A percentile compares a stretch with the other conserved stretches of the same genome.
These are phyloP conservation scores for Catagonus wagneri DNA, from an alignment of 2,113 vertebrate species.

Conservation along the genomic window DNA sequence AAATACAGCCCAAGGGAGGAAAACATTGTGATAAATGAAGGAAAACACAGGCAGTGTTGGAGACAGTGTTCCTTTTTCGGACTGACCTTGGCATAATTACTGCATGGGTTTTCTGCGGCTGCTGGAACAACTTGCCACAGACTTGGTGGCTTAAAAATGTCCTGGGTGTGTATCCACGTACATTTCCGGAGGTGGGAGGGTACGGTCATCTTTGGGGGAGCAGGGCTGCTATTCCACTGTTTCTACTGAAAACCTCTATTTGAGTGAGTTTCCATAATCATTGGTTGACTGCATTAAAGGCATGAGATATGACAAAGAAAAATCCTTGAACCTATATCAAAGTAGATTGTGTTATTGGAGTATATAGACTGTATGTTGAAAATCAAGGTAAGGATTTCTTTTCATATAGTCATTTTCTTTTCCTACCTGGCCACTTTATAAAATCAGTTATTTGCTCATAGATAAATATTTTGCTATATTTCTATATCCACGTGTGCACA, in stretches of 20 bases:
- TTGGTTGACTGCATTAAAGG: background rate
- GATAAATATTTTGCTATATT: background rate
- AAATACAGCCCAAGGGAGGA: background rate
- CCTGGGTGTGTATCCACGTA: rapidly evolving
- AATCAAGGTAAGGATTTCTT: background rate
- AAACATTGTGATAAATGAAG: background rate
- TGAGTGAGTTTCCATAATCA: background rate
- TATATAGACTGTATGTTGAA: background rate
- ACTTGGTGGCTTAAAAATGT: background rate
- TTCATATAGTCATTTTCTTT: background rate
- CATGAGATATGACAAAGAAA: background rate
- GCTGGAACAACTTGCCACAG: background rate
- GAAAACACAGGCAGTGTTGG: background rate
- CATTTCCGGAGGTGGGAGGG: background rate
- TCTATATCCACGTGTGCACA: background rate
- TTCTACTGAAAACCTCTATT: background rate
- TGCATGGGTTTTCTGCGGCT: background rate
- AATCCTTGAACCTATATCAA: background rate
- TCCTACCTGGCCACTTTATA: background rate
- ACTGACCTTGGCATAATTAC: background rate
- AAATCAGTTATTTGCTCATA: background rate
- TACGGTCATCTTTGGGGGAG: background rate
- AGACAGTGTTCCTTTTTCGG: background rate
- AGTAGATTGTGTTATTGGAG: background rate
- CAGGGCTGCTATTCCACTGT: background rate